A percentile compares a stretch with the other conserved stretches of the same genome.
These are phyloP conservation scores for Cavia aperea DNA, from an alignment of 2,113 vertebrate genomes.

Conservation along the genomic window DNA sequence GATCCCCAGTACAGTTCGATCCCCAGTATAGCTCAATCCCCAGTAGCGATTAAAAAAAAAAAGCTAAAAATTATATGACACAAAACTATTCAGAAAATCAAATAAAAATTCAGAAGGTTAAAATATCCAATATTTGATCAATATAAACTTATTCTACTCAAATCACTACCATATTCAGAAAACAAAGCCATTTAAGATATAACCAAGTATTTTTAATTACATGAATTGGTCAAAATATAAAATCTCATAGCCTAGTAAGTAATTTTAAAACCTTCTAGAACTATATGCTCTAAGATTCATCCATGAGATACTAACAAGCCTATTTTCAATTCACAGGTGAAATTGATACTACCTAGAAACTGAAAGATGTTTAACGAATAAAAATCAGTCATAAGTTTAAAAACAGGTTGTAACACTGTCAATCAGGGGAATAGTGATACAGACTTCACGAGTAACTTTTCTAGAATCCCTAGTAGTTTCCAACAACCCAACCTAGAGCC, in stretches of 20 bases:
- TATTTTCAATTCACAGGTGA: constrained; percentile 44
- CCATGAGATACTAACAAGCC: not conserved
- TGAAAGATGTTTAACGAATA: not conserved
- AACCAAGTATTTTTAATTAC: constrained; percentile 39
- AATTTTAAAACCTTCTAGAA: constrained; percentile 22
- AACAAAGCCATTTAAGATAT: constrained; percentile 17
- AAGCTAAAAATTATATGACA: not conserved
- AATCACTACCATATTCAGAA: not conserved
- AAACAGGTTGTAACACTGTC: not conserved
- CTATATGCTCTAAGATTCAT: not conserved
- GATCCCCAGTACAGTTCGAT: too few relatives aligned
- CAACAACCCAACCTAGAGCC: not conserved
- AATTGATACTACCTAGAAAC: constrained; percentile 22
- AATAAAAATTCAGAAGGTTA: constrained; percentile 33
- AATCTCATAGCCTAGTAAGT: constrained; percentile 15
- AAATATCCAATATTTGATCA: constrained; percentile 35
- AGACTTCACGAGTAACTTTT: not conserved
- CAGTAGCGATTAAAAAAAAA: too few relatives aligned
- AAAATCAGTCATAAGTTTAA: not conserved
- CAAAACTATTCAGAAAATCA: constrained; percentile 3
- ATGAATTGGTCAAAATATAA: constrained; percentile 34
- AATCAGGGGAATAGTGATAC: not conserved
- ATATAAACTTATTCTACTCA: constrained; percentile 27
- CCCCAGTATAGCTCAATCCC: too few relatives aligned
- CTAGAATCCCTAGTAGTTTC: not conserved